Percentiles rank a stretch among this genome's conserved stretches.
Evolutionary conservation across 2,888 invertebrate genomes (phyloP).

Genomic region (Chouioia cunea): DNA sequence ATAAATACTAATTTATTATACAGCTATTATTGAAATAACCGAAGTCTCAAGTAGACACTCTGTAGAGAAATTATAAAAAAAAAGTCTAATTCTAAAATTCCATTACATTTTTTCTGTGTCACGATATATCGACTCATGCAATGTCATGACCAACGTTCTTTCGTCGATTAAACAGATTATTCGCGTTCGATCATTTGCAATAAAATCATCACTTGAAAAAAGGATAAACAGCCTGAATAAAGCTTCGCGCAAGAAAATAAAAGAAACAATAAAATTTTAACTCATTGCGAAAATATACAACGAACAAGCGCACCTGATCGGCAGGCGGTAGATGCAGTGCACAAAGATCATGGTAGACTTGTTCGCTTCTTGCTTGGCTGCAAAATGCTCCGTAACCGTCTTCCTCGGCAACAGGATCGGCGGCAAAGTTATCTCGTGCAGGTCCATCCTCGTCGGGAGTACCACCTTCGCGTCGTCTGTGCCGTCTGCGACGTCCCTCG

Average conservation of each 20-base stretch:
- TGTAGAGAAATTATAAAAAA: too few relatives aligned
- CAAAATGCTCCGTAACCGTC: conserved; percentile 78
- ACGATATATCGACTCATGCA: too few relatives aligned
- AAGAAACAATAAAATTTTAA: background rate
- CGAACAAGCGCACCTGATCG: conserved; percentile 57
- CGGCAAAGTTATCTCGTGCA: conserved; percentile 65
- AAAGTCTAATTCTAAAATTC: too few relatives aligned
- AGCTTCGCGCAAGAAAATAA: background rate
- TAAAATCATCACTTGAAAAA: conserved; percentile 26
- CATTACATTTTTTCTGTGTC: too few relatives aligned
- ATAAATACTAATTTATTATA: too few relatives aligned
- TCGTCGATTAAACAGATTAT: too few relatives aligned
- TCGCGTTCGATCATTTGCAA: too few relatives aligned
- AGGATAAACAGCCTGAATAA: conserved; percentile 33
- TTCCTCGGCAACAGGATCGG: conserved; percentile 56
- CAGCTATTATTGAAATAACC: too few relatives aligned
- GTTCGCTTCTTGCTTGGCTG: conserved; percentile 86
- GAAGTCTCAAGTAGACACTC: too few relatives aligned
- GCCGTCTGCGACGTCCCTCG: conserved; percentile 64
- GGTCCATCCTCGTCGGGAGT: conserved; percentile 59
- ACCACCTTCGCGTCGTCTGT: conserved; percentile 63
- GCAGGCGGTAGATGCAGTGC: conserved; percentile 74
- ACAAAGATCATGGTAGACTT: conserved; percentile 95
- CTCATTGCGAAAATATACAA: background rate
- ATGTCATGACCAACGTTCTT: too few relatives aligned